Evolutionary conservation across 2,113 vertebrate species (phyloP).

Genomic region (Heterocephalus glaber): DNA sequence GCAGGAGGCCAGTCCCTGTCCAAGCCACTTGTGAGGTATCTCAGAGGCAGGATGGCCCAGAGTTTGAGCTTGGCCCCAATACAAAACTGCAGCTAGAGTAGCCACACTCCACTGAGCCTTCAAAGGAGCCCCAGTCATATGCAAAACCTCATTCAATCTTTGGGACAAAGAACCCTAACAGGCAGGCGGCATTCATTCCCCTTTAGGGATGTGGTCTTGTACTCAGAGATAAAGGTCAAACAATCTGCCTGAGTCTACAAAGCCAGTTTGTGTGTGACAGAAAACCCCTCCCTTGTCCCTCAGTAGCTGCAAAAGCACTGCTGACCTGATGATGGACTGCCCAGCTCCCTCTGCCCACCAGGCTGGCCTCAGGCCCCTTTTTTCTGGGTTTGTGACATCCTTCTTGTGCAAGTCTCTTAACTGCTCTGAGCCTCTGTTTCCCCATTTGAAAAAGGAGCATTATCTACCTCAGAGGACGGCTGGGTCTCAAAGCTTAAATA

Average conservation of each 20-base stretch:
- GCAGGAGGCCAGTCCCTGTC: background rate
- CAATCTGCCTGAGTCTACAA: background rate
- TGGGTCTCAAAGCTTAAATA: background rate
- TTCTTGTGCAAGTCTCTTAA: background rate
- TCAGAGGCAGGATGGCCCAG: background rate
- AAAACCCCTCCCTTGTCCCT: background rate
- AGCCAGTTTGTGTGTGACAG: background rate
- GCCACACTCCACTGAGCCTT: background rate
- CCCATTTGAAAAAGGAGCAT: background rate
- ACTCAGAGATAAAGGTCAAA: background rate
- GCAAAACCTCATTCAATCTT: background rate
- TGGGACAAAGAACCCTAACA: background rate
- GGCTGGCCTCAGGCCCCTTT: too few relatives aligned
- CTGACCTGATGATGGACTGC: fast-evolving
- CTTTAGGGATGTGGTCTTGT: background rate
- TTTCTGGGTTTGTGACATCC: background rate
- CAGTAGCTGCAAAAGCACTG: background rate
- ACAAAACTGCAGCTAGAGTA: background rate
- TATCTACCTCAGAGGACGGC: background rate
- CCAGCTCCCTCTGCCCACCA: background rate
- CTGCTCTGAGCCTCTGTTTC: constrained; percentile 27
- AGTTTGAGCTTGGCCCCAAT: background rate
- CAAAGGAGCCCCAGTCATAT: background rate
- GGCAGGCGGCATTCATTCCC: background rate
- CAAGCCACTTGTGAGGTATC: background rate